Evolutionary conservation across 2,113 vertebrate genomes (phyloP), one percentile per base, ranked within the genome.

Genomic region (Pogonocichla stellata): DNA sequence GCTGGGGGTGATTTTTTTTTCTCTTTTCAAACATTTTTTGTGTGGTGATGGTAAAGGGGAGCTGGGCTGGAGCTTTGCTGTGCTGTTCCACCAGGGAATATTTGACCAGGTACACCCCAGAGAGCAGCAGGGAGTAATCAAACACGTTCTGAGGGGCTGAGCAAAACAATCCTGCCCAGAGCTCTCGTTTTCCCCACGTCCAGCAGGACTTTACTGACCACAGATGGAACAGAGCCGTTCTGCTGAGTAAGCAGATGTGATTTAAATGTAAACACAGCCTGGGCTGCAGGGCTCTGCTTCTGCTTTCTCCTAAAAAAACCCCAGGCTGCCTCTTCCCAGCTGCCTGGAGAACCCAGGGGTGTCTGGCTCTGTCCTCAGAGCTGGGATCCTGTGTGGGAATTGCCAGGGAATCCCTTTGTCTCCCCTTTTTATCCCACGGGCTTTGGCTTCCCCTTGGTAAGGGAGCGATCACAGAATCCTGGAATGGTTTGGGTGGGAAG

Each of bases 31-130:
- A 34, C 36, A 56, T 29, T 34, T 80, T 26, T 38, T 5, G 20
- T 18, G 36, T 6, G 8, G 47, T 6, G 4, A 29, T 43, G 38
- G 48, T 19, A 6, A 42, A 58, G 64, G 28, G 43, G 48, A 45
- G 34, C 18, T 23, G 69, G 42, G 88, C 5, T 7, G n/a, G 28
- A 26, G 57, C 19, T 83, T 19, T 28, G 33, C 56, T 2, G 4
- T n/a, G 58, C n/a, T n/a, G n/a, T 33, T 8, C 20, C 53, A 13
- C 8, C n/a, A 31, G 6, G 6, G 57, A 11, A 4, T 3, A 0
- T 33, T 42, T 29, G 29, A 25, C 12, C 54, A 28, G 40, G 16
- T 6, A 2, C 0, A 1, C 11, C 43, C 57, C 53, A 11, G 45
- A 7, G 56, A 51, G 66, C 34, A 16, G 80, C 56, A 24, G 6